A percentile compares a stretch with the other conserved stretches of the same genome.
Evolutionary conservation across 2,113 vertebrate species (phyloP).

Genomic region (Petrocephalus microphthalmus): DNA sequence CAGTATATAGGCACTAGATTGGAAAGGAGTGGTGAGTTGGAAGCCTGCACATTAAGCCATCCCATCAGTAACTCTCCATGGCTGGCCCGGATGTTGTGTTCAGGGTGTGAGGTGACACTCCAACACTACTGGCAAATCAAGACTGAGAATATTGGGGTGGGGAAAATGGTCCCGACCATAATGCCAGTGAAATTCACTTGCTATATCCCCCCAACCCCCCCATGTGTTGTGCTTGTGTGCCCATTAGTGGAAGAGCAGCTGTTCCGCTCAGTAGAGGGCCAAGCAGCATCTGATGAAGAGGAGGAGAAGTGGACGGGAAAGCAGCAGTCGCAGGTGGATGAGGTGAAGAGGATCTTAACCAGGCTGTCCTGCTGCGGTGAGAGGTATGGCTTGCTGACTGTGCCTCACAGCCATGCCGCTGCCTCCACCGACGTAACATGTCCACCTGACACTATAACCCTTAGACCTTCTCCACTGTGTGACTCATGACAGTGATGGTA

Average conservation of each 20-base stretch:
- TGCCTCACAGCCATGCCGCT: neutral
- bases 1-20: neutral
- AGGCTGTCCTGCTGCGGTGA: constrained; percentile 66
- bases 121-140: neutral
- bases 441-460: neutral
- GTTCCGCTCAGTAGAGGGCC: constrained; percentile 83
- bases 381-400: constrained; percentile 45
- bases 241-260: constrained; percentile 69
- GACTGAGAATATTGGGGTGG: neutral
- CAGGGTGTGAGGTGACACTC: neutral
- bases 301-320: constrained; percentile 67
- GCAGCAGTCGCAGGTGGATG: constrained; percentile 49
- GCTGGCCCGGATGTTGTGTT: neutral
- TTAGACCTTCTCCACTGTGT: neutral
- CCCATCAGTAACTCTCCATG: neutral
- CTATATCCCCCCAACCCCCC: neutral
- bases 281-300: constrained; percentile 85
- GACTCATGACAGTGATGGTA: neutral
- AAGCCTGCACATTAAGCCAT: neutral
- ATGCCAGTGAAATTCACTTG: neutral
- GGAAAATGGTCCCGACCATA: neutral
- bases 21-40: neutral
- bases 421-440: neutral
- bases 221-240: neutral
- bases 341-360: constrained; percentile 53